phyloP scores from a whole-genome alignment of 1,140 invertebrate species.

The Lordiphosa clarofinis region DNA sequence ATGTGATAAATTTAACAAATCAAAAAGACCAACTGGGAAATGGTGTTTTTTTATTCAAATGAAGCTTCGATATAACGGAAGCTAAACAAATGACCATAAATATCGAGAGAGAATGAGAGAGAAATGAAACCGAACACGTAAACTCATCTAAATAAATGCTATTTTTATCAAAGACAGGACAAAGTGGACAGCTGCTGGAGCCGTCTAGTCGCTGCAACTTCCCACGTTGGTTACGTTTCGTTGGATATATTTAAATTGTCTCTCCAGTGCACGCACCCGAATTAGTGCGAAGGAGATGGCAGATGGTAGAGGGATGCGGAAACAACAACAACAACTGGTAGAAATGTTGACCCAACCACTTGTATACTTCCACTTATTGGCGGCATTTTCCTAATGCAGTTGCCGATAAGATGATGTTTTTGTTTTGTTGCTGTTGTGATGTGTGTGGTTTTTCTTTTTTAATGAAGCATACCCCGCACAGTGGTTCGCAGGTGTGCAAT shows the following conservation, averaged over 20 bases:
- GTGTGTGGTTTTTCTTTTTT: constrained; percentile 31
- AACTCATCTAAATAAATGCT: constrained; percentile 52
- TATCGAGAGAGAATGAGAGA: neutral
- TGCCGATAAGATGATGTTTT: constrained; percentile 54
- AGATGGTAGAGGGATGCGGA: neutral
- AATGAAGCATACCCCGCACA: constrained; percentile 17
- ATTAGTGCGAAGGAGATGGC: constrained; percentile 7
- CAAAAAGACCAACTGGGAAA: constrained; percentile 6
- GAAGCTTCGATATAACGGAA: constrained; percentile 40
- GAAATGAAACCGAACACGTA: constrained; percentile 12
- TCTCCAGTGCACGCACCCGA: constrained; percentile 31
- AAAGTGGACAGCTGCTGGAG: constrained; percentile 42
- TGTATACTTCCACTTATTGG: constrained; percentile 66
- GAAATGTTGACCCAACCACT: constrained; percentile 53
- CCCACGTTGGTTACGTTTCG: constrained; percentile 75
- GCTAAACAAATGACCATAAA: constrained; percentile 43
- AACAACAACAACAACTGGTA: constrained; percentile 27
- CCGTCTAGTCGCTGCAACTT: constrained; percentile 40
- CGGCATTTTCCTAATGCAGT: constrained; percentile 34
- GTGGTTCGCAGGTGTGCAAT: neutral
- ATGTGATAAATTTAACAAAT: constrained; percentile 61
- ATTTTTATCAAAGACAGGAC: constrained; percentile 51
- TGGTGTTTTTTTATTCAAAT: constrained; percentile 33
- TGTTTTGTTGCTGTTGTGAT: constrained; percentile 30
- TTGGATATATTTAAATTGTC: constrained; percentile 62